Evolutionary conservation across 2,113 vertebrate genomes (phyloP).

Genomic region (Okapia johnstoni): DNA sequence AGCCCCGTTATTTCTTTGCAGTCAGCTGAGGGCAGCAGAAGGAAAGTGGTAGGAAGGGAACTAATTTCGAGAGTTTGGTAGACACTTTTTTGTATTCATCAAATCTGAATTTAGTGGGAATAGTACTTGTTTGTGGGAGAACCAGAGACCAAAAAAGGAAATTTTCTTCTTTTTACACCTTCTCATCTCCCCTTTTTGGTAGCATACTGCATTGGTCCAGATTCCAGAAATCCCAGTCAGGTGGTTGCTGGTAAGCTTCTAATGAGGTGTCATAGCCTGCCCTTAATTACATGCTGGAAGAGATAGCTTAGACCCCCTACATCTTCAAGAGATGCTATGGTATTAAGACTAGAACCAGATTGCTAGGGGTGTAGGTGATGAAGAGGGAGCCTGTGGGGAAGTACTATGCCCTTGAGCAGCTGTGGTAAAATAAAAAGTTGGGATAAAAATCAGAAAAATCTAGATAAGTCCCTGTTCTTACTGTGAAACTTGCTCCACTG

Average conservation of each 20-base stretch:
- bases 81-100: conserved; percentile 22
- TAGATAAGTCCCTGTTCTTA: neutral
- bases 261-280: neutral
- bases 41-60: neutral
- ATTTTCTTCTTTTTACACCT: neutral
- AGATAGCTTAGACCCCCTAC: conserved; percentile 16
- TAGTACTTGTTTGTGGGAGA: neutral
- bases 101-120: neutral
- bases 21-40: neutral
- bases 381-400: neutral
- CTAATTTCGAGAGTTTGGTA: neutral
- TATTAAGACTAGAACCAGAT: conserved; percentile 3
- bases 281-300: conserved; percentile 29
- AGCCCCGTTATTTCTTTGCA: neutral
- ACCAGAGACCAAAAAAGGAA: conserved; percentile 2
- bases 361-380: neutral
- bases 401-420: neutral
- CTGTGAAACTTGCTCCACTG: neutral
- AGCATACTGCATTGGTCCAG: neutral
- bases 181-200: neutral
- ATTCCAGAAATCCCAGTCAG: neutral
- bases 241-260: neutral
- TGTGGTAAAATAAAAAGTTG: conserved; percentile 1
- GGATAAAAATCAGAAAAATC: neutral
- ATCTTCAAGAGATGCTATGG: neutral